Evolutionary conservation across 2,888 invertebrate species (phyloP), one percentile per base, ranked within the genome.

Genomic region (Cabera pusaria): DNA sequence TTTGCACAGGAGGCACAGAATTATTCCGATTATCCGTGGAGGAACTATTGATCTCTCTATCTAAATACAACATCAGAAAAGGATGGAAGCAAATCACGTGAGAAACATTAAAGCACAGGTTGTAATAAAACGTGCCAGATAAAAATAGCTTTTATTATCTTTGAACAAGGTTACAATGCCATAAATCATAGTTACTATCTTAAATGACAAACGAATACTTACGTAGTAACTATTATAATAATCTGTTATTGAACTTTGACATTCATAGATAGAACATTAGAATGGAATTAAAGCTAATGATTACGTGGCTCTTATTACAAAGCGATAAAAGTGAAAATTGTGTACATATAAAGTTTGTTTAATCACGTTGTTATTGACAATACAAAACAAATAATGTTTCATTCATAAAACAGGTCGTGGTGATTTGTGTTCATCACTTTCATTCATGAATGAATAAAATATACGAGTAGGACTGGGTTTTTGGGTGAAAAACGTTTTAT

Each of bases 361-460:
- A 48, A 52, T 52, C 52, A 52, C 44, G 35, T 34, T 44, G 44
- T 53, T 55, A 57, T 59, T 55, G 58, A 62, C 52, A 55, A 59
- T 48, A 51, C 49, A 52, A 53, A 40, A 59, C 49, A 56, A 58
- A 49, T 18, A 26, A 49, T 34, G 25, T 35, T 61, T 60, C 62
- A 64, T 65, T 67, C 67, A 68, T 65, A 62, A 65, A 56, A 60
- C 56, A 47, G 49, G 49, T 46, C 49, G 39, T 42, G 28, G 22
- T 33, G 23, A 49, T 51, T 46, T 49, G 51, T 56, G 56, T 35
- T 46, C 49, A 49, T 44, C 49, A 53, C 42, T 50, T 47, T 35
- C 47, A 43, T 53, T 50, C 40, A 48, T 57, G 44, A 55, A 52
- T 52, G 52, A 46, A 20, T 46, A 29, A 48, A 42, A 43, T 41